Conservation (phyloP, 2,888 invertebrate species). For the Folsomia candida region DNA sequence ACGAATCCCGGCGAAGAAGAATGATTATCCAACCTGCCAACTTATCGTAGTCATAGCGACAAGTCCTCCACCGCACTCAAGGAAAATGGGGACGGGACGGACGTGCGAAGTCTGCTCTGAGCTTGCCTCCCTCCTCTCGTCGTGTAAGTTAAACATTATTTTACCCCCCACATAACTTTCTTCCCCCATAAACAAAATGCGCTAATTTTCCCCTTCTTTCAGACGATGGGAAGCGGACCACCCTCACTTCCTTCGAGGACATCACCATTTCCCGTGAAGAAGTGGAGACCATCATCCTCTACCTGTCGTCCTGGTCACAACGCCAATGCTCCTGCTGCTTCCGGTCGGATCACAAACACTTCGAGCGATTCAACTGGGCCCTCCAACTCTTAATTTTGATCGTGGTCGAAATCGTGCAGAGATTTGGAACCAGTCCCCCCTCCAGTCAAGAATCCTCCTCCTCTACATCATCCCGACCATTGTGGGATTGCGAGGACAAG, state of each 20-base stretch:
- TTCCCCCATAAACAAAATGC: too few relatives aligned
- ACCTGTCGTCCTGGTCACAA: conserved; percentile 85
- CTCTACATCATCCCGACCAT: conserved; percentile 30
- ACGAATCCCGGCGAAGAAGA: too few relatives aligned
- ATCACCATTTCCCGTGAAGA: conserved; percentile 63
- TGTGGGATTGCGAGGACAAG: conserved; percentile 77
- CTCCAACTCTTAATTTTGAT: conserved; percentile 82
- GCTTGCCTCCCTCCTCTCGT: neutral
- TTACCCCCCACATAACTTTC: neutral
- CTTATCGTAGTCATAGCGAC: too few relatives aligned
- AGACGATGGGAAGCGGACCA: conserved; percentile 47
- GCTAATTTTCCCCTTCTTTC: too few relatives aligned
- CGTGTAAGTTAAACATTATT: too few relatives aligned
- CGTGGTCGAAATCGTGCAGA: conserved; percentile 77
- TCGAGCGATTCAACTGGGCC: conserved; percentile 83
- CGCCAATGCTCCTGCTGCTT: conserved; percentile 95
- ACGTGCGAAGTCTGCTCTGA: neutral
- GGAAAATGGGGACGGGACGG: too few relatives aligned
- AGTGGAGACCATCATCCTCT: conserved; percentile 77
- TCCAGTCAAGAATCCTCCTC: conserved; percentile 18
- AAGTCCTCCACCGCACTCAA: too few relatives aligned
- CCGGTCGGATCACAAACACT: conserved; percentile 79
- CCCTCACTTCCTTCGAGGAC: conserved; percentile 44
- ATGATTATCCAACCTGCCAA: too few relatives aligned
- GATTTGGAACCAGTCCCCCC: conserved; percentile 56